Conservation (phyloP, 2,797 vertebrate genomes). For the Lates japonicus region DNA sequence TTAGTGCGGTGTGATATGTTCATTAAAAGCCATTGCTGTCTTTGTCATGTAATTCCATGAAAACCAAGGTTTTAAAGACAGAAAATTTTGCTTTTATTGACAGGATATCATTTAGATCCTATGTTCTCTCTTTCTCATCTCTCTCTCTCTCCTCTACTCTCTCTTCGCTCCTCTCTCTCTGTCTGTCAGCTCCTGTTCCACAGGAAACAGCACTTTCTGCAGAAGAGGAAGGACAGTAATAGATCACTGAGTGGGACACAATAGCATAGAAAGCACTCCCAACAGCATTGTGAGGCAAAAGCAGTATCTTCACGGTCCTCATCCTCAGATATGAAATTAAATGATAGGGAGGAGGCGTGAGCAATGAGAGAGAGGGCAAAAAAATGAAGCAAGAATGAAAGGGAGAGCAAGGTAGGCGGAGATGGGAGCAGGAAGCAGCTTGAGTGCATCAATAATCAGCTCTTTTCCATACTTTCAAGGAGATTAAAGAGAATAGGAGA, state of each 20-base stretch:
- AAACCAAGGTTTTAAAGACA: constrained; percentile 44
- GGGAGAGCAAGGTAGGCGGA: constrained; percentile 64
- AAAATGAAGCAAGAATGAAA: constrained; percentile 70
- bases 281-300: constrained; percentile 64
- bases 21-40: constrained; percentile 49
- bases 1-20: constrained; percentile 22
- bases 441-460: constrained; percentile 82
- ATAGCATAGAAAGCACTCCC: constrained; percentile 78
- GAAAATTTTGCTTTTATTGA: constrained; percentile 61
- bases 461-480: constrained; percentile 79
- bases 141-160: constrained; percentile 1
- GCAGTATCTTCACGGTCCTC: constrained; percentile 75
- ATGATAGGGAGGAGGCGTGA: constrained; percentile 64
- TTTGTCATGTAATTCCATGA: constrained; percentile 47
- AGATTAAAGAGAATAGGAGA: constrained; percentile 61
- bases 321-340: constrained; percentile 80
- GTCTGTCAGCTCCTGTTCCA: constrained; percentile 70
- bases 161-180: constrained; percentile 13
- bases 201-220: constrained; percentile 68
- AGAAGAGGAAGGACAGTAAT: constrained; percentile 76
- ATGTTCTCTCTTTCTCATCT: constrained; percentile 32
- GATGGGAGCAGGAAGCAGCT: constrained; percentile 73
- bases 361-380: constrained; percentile 39
- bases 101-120: constrained; percentile 44
- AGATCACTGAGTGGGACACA: constrained; percentile 79